Conservation (phyloP, 2,113 vertebrate species). For the Mixornis gularis region DNA sequence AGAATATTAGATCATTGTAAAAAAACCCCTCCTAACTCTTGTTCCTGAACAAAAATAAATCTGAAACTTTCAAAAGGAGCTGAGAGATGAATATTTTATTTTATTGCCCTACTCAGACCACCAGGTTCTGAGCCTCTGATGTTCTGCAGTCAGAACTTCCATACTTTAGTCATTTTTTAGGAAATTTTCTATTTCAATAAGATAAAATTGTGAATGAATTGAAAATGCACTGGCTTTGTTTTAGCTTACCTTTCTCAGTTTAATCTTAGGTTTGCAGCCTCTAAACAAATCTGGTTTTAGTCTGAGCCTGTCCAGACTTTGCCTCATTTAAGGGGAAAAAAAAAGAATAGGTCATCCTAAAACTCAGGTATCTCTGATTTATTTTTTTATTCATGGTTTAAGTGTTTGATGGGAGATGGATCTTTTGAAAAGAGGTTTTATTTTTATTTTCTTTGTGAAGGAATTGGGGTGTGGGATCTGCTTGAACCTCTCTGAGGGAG, state of each 20-base stretch:
- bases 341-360: rapidly evolving
- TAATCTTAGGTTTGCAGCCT: not conserved
- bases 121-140: not conserved
- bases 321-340: not conserved
- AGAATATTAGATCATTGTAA: not conserved
- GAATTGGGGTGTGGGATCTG: not conserved
- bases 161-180: not conserved
- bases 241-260: not conserved
- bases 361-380: not conserved
- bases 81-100: not conserved
- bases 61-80: not conserved
- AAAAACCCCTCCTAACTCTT: not conserved
- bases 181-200: not conserved
- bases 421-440: not conserved
- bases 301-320: not conserved
- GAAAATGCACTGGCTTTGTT: not conserved
- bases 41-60: not conserved
- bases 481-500: not conserved
- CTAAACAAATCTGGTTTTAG: not conserved
- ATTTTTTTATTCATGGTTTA: not conserved
- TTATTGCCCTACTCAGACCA: not conserved
- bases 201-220: not conserved
- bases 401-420: not conserved
- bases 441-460: not conserved
- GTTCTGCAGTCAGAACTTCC: not conserved